These are phyloP conservation scores for Hemistola chrysoprasaria DNA, from an alignment of 2,888 invertebrate genomes.

Conservation along the genomic window DNA sequence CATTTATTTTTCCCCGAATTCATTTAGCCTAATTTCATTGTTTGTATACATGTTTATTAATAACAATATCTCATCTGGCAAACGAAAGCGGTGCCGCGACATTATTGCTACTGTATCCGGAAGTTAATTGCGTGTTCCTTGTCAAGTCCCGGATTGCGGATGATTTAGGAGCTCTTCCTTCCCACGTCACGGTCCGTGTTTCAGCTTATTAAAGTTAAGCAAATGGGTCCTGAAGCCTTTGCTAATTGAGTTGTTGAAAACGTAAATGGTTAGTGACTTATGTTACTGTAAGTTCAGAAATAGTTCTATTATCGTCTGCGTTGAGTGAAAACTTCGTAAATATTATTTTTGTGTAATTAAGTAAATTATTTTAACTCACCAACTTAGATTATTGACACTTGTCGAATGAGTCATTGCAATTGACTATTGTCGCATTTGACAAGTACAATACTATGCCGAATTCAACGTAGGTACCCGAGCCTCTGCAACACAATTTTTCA, in stretches of 20 bases:
- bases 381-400: no score
- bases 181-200: conserved; percentile 14
- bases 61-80: conserved; percentile 24
- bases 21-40: conserved; percentile 7
- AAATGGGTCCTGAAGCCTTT: conserved; percentile 6
- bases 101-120: conserved; percentile 47
- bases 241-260: conserved; percentile 14
- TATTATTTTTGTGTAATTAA: no score
- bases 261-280: no score
- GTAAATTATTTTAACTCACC: no score
- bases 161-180: conserved; percentile 40
- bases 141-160: conserved; percentile 43
- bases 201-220: conserved; percentile 18
- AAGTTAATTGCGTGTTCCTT: conserved; percentile 59
- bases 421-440: no score
- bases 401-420: no score
- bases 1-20: neutral
- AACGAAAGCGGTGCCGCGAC: conserved; percentile 33
- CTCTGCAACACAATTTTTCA: no score
- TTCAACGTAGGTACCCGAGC: no score
- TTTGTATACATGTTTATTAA: conserved; percentile 7
- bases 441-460: no score
- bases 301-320: no score
- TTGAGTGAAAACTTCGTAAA: no score
- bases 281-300: no score